Conservation (phyloP, 2,888 invertebrate species). For the Thalpophila matura region DNA sequence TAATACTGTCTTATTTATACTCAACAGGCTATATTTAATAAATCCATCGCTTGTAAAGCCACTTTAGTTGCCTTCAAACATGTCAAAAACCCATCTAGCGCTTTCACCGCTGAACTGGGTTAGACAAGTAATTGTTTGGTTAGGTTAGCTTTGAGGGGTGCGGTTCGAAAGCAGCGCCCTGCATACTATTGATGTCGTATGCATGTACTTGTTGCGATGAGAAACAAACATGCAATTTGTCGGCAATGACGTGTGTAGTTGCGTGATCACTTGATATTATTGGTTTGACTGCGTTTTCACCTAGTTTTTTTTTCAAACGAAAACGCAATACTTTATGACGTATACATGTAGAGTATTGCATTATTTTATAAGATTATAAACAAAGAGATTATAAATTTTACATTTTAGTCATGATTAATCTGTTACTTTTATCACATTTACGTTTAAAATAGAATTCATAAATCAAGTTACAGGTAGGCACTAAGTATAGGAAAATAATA, state of each 20-base stretch:
- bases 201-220: conserved; percentile 16
- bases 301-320: not conserved
- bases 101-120: conserved; percentile 56
- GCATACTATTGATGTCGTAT: conserved; percentile 55
- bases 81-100: conserved; percentile 47
- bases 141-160: conserved; percentile 39
- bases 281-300: not conserved
- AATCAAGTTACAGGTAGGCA: too few relatives aligned
- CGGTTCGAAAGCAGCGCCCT: conserved; percentile 37
- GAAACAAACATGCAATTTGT: conserved; percentile 24
- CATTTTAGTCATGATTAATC: too few relatives aligned
- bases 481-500: too few relatives aligned
- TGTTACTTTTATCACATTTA: too few relatives aligned
- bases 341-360: too few relatives aligned
- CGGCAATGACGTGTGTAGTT: not conserved
- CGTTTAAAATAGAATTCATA: too few relatives aligned
- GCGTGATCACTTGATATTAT: not conserved
- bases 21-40: conserved; percentile 30
- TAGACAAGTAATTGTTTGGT: conserved; percentile 58
- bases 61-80: conserved; percentile 38
- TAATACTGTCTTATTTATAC: not conserved
- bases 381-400: too few relatives aligned
- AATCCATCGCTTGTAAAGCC: conserved; percentile 35
- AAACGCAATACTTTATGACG: not conserved
- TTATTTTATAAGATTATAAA: too few relatives aligned